Conservation (phyloP, 2,113 vertebrate species). For the Gasterosteus aculeatus region DNA sequence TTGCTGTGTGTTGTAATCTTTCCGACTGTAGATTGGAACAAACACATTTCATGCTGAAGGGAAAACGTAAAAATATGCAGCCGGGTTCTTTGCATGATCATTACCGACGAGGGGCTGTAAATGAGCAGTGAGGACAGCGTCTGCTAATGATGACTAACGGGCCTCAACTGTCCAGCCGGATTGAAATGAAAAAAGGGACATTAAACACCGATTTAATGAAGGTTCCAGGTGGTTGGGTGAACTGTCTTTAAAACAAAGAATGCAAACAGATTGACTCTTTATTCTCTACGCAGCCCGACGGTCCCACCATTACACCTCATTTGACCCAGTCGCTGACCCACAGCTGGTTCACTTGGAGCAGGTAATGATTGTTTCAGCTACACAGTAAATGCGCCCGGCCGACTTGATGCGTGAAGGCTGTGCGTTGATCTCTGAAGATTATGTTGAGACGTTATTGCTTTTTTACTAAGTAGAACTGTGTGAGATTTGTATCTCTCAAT, state of each 20-base stretch:
- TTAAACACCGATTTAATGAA: conserved; percentile 3
- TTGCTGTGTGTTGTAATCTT: conserved; percentile 11
- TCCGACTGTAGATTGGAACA: conserved; percentile 16
- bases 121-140: conserved; percentile 19
- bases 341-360: conserved; percentile 40
- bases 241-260: conserved; percentile 8
- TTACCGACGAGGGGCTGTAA: conserved; percentile 27
- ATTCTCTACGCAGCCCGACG: conserved; percentile 22
- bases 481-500: background rate
- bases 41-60: conserved; percentile 36
- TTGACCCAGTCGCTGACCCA: conserved; percentile 40
- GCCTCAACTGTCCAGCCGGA: background rate
- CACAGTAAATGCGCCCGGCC: conserved; percentile 34
- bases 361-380: conserved; percentile 52
- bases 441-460: conserved; percentile 1
- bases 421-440: conserved; percentile 33
- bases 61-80: conserved; percentile 25
- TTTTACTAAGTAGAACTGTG: conserved; percentile 8
- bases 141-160: background rate
- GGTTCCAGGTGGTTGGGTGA: background rate
- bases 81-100: conserved; percentile 26
- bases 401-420: conserved; percentile 34
- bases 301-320: conserved; percentile 39
- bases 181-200: background rate
- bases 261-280: conserved; percentile 19